Conservation (phyloP, 1,140 invertebrate genomes). For the Tetragonula clypearis region DNA sequence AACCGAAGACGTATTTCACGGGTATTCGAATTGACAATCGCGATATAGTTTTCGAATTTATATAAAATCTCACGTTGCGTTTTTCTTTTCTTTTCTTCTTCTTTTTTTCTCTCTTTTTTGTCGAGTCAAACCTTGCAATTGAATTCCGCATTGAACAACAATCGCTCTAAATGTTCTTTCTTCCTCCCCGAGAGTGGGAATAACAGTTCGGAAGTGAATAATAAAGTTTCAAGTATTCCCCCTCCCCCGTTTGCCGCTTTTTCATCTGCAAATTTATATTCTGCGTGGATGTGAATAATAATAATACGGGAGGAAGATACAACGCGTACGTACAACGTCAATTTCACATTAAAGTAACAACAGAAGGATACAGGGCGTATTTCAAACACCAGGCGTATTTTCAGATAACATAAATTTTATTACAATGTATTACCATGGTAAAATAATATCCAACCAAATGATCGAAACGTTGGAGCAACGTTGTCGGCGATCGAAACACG, state of each 20-base stretch:
- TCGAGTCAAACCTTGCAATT: background rate
- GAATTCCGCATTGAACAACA: background rate
- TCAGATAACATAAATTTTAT: background rate
- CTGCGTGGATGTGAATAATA: background rate
- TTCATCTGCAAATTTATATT: background rate
- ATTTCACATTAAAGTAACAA: background rate
- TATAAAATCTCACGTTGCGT: too few relatives aligned
- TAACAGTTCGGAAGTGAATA: background rate
- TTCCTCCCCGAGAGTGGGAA: background rate
- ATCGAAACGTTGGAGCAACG: background rate
- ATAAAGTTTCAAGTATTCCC: background rate
- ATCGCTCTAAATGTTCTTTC: background rate
- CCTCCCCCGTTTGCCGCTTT: background rate
- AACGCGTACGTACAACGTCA: background rate
- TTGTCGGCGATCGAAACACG: background rate
- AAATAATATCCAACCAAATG: background rate
- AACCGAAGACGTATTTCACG: too few relatives aligned
- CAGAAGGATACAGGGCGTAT: background rate
- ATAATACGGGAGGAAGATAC: background rate
- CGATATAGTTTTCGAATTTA: too few relatives aligned
- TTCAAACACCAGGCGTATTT: background rate
- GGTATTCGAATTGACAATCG: too few relatives aligned
- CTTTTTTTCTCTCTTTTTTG: too few relatives aligned
- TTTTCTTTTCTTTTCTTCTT: too few relatives aligned
- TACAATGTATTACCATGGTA: background rate